phyloP scores from a whole-genome alignment of 1,140 invertebrate species.

The Neodiprion lecontei region DNA sequence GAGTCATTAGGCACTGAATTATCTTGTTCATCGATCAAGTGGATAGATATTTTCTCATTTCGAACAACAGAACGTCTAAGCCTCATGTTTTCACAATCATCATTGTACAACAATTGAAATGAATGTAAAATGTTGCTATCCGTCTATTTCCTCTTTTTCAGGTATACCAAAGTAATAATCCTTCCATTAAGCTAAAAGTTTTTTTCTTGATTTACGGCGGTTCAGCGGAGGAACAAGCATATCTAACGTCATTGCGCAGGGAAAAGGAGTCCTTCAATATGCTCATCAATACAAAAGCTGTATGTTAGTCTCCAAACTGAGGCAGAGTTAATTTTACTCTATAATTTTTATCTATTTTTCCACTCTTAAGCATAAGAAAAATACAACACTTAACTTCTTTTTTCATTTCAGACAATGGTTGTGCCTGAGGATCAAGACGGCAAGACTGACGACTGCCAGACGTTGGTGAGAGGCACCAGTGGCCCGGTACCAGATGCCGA shows the following conservation, averaged over 20 bases:
- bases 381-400: constrained; percentile 12
- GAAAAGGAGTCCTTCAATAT: constrained; percentile 96
- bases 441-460: constrained; percentile 75
- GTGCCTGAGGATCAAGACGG: constrained; percentile 91
- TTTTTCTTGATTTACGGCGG: constrained; percentile 90
- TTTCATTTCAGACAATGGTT: constrained; percentile 80
- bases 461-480: constrained; percentile 63
- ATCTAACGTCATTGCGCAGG: constrained; percentile 85
- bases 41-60: not conserved
- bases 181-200: constrained; percentile 70
- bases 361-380: no score
- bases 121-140: constrained; percentile 19
- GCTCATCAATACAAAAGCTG: constrained; percentile 90
- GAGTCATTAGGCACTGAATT: constrained; percentile 19
- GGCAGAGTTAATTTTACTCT: no score
- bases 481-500: constrained; percentile 47
- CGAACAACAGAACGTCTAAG: not conserved
- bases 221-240: constrained; percentile 95
- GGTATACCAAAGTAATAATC: constrained; percentile 73
- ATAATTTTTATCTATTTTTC: no score
- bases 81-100: not conserved
- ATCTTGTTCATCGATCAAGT: constrained; percentile 12
- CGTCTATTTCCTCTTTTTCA: constrained; percentile 56
- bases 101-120: constrained; percentile 10
- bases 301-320: constrained; percentile 59